These are phyloP conservation scores for Corythornis vintsioides DNA, from an alignment of 2,113 vertebrate species.

Conservation along the genomic window DNA sequence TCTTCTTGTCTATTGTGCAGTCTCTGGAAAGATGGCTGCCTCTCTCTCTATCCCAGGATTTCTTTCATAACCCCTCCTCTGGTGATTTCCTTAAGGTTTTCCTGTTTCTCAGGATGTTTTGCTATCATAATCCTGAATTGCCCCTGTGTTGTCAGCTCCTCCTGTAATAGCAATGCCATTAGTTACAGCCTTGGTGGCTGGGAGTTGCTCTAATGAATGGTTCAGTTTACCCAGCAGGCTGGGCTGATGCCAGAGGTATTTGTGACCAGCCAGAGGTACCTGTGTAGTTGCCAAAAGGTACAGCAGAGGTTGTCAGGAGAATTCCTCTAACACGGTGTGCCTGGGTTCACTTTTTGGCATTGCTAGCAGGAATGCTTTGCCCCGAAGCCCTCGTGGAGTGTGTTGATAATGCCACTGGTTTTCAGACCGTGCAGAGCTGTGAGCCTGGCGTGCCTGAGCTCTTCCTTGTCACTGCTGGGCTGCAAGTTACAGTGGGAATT, in stretches of 20 bases:
- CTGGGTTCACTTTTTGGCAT: neutral
- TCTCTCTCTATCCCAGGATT: neutral
- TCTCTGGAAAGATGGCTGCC: neutral
- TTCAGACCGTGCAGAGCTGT: neutral
- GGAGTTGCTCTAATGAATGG: conserved; percentile 2
- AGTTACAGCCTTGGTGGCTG: neutral
- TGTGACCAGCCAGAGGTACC: conserved; percentile 23
- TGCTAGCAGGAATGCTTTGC: neutral
- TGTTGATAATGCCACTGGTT: neutral
- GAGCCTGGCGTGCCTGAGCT: neutral
- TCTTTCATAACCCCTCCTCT: neutral
- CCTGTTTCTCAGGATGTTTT: conserved; percentile 37
- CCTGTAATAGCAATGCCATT: neutral
- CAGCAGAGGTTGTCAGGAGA: neutral
- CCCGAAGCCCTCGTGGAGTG: neutral
- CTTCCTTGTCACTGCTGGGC: neutral
- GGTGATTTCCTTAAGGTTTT: neutral
- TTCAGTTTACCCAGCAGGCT: conserved; percentile 6
- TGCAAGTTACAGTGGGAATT: neutral
- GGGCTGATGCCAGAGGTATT: conserved; percentile 19
- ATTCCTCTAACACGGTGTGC: neutral
- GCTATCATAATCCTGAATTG: conserved; percentile 31
- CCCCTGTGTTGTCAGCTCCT: conserved; percentile 27
- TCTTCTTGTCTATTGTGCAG: neutral
- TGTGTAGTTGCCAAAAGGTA: neutral